Base-by-base conservation (phyloP, 2,888 invertebrate genomes). In the Zeuzera pyrina region DNA sequence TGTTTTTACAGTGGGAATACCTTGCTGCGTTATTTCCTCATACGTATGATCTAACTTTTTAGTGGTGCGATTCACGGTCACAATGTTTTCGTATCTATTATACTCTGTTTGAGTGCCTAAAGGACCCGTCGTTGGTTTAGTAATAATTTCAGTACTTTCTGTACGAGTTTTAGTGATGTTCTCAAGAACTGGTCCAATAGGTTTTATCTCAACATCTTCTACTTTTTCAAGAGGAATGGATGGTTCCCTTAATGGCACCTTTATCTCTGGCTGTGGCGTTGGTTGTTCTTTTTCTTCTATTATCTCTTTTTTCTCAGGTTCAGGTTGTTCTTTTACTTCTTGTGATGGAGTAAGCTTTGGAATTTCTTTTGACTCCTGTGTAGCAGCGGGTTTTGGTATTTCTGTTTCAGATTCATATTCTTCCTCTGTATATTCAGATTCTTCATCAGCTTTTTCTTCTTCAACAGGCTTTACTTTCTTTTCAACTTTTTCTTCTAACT, bases 201-300 rank as follows among this genome's bases (percentile, higher is more conserved):
- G 81, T 38, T 81, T 84, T 12, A 84, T 83, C 58, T 83, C 83
- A 23, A 81, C 58, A 42, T 76, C 78, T 57, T 79, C 78, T 14
- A 77, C 74, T 51, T 77, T 81, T 14, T 83, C 83, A 12, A 81
- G 52, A 10, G 77, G 79, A 15, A 79, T 61, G 3, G 81, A 74
- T 14, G 77, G 78, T 41, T 81, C 83, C 31, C 70, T 63, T 5
- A 71, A 46, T 4, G 70, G 67, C n/a, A 63, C 43, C 38, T 57
- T 66, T 22, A 12, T 12, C 38, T 68, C 62, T 3, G 43, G 13
- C 36, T 50, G 44, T 2, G 51, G 35, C 3, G 35, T 38, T 29
- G 38, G 32, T 29, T 46, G 41, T 6, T 50, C 46, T 12, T 40
- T 36, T 15, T 37, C 29, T 31, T 44, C 36, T 31, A 45, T 35